A percentile compares a stretch with the other conserved stretches of the same genome.
Evolutionary conservation across 2,797 vertebrate genomes (phyloP).

Genomic region (Lutjanus argentimaculatus): DNA sequence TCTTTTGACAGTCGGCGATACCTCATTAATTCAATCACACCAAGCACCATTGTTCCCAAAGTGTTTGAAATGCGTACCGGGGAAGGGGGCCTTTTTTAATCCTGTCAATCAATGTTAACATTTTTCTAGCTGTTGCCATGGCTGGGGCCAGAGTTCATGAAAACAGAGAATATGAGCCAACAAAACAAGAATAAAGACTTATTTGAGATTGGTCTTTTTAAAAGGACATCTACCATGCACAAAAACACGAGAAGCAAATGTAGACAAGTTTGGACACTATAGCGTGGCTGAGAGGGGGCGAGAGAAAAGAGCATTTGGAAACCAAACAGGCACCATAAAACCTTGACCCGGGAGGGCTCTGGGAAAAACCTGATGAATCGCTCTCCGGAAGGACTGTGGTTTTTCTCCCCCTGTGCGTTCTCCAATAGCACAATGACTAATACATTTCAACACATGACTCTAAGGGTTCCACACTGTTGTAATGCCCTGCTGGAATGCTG

Average conservation of each 20-base stretch:
- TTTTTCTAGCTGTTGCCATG: conserved; percentile 99
- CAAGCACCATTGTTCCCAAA: conserved; percentile 98
- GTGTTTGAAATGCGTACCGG: conserved; percentile 99
- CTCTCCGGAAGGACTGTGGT: conserved; percentile 92
- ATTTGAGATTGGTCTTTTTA: conserved; percentile 96
- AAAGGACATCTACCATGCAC: conserved; percentile 98
- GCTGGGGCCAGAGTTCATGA: conserved; percentile 99
- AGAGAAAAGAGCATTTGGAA: conserved; percentile 94
- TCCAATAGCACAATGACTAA: conserved; percentile 92
- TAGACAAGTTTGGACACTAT: conserved; percentile 98
- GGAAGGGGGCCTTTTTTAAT: conserved; percentile 96
- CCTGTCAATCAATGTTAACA: conserved; percentile 99
- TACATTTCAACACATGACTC: conserved; percentile 96
- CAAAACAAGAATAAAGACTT: conserved; percentile 99
- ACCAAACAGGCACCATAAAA: conserved; percentile 98
- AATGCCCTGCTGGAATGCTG: conserved; percentile 90
- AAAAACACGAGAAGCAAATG: conserved; percentile 98
- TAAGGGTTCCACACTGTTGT: conserved; percentile 88
- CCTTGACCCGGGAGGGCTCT: conserved; percentile 98
- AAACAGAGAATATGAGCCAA: conserved; percentile 99
- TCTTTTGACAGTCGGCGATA: conserved; percentile 99
- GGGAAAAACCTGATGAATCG: conserved; percentile 98
- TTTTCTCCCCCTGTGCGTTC: conserved; percentile 89
- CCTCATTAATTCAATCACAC: conserved; percentile 99
- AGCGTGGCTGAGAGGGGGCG: conserved; percentile 89